Base-by-base conservation (phyloP, 2,113 vertebrate genomes). In the Pseudorasbora parva region DNA sequence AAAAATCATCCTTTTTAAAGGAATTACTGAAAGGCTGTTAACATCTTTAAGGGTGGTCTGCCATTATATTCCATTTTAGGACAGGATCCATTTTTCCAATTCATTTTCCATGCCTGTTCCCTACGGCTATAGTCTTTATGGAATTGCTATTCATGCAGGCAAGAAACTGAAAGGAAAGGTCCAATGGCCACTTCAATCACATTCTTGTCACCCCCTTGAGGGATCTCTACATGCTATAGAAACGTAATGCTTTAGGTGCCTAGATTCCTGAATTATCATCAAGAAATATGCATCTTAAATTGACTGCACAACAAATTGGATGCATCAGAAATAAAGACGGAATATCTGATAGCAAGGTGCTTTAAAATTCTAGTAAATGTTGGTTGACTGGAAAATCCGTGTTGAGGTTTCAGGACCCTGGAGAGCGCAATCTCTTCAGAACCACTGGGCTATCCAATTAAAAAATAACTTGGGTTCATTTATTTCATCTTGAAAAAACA, bases 361-460 rank as follows among this genome's bases (percentile, higher is more conserved):
- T n/a, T 37, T 41, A n/a, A 41, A n/a, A 19, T 11, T 41, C 17
- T 45, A 45, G 17, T 25, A 80, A 80, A 66, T 15, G 1, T 23
- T 66, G 19, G 59, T 71, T n/a, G 4, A 62, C 56, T 11, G 17
- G 27, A 7, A 45, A 3, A 76, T 60, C 33, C 41, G 10, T 7
- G 90, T 87, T 89, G 88, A 88, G 86, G 45, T 51, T 92, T 92
- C 92, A 94, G 94, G 89, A 94, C 94, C 93, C 86, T 82, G 93
- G 94, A 94, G 85, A 93, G 91, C 41, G 33, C 19, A 17, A 37
- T 30, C 30, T 68, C 9, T 37, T 68, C 64, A 68, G 30, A 68
- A 68, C 17, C 17, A 68, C 33, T 37, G 30, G 10, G 17, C 33
- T 21, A 21, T 68, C 19, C 33, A 37, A 37, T 68, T 9, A 68